phyloP scores from a whole-genome alignment of 2,888 invertebrate species.

The Notodonta ziczac region DNA sequence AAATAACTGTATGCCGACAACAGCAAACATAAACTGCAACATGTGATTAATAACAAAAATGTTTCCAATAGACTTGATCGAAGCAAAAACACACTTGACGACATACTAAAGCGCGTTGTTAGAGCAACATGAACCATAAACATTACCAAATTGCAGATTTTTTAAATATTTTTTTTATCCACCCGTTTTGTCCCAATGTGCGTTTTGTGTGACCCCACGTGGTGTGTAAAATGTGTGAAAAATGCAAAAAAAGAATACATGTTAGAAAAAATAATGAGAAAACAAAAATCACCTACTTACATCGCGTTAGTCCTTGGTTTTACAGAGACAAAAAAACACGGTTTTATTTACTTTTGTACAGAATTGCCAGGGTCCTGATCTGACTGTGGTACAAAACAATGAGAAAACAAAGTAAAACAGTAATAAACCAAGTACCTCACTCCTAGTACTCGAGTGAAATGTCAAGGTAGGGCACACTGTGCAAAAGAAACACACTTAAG shows the following conservation, averaged over 20 bases:
- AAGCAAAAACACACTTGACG: conserved; percentile 99
- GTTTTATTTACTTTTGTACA: conserved; percentile 38
- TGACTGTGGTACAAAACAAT: conserved; percentile 55
- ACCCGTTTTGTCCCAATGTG: conserved; percentile 65
- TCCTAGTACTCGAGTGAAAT: conserved; percentile 73
- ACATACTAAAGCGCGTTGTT: conserved; percentile 90
- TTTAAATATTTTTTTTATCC: conserved; percentile 35
- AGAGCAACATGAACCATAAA: conserved; percentile 50
- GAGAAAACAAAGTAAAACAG: conserved; percentile 47
- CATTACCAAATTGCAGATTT: conserved; percentile 61
- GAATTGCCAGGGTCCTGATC: conserved; percentile 70
- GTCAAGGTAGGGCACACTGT: conserved; percentile 79
- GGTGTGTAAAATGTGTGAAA: conserved; percentile 58
- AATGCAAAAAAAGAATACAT: conserved; percentile 54
- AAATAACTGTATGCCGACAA: conserved; percentile 99
- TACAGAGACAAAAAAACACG: conserved; percentile 47
- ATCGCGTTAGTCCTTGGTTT: conserved; percentile 68
- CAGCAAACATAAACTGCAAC: conserved; percentile 99
- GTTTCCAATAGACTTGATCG: conserved; percentile 99
- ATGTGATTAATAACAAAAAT: conserved; percentile 99
- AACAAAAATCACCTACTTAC: conserved; percentile 59
- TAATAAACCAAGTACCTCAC: conserved; percentile 69
- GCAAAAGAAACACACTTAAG: conserved; percentile 77
- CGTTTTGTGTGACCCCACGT: conserved; percentile 54
- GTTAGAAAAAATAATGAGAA: conserved; percentile 43